Evolutionary conservation across 2,888 invertebrate genomes (phyloP).

Genomic region (Neoaliturus tenellus): DNA sequence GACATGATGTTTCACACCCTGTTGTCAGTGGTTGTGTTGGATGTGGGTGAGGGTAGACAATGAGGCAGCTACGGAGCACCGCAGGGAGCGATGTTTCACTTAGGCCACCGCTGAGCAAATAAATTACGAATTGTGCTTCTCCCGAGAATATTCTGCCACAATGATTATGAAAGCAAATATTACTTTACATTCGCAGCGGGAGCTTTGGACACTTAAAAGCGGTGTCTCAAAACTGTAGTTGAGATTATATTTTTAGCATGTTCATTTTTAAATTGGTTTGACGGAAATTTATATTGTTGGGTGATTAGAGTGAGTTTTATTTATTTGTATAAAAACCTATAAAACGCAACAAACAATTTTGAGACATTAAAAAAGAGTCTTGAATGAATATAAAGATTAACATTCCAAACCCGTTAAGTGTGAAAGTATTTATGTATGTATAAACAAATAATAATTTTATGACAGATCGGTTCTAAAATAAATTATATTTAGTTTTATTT

Average conservation of each 20-base stretch:
- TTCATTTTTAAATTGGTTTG: neutral
- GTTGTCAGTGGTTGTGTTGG: neutral
- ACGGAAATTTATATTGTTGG: too few species aligned
- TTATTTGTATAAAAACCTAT: too few species aligned
- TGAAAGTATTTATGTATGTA: too few species aligned
- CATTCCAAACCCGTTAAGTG: too few species aligned
- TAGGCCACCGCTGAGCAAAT: constrained; percentile 23
- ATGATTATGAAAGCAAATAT: constrained; percentile 35
- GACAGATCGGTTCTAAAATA: too few species aligned
- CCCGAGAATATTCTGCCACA: constrained; percentile 22
- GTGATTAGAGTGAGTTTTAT: too few species aligned
- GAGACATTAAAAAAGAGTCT: too few species aligned
- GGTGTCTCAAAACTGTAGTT: neutral
- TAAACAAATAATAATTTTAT: too few species aligned
- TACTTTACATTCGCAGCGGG: neutral
- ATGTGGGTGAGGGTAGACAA: neutral
- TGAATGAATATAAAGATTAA: too few species aligned
- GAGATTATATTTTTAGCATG: neutral
- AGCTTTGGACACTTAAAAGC: neutral
- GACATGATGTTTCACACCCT: too few species aligned
- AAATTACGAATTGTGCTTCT: constrained; percentile 39
- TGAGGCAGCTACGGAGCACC: neutral
- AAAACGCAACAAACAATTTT: too few species aligned
- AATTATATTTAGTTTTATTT: too few species aligned
- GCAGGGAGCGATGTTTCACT: constrained; percentile 37